phyloP scores from a whole-genome alignment of 2,113 vertebrate genomes.

The Rattus rattus region DNA sequence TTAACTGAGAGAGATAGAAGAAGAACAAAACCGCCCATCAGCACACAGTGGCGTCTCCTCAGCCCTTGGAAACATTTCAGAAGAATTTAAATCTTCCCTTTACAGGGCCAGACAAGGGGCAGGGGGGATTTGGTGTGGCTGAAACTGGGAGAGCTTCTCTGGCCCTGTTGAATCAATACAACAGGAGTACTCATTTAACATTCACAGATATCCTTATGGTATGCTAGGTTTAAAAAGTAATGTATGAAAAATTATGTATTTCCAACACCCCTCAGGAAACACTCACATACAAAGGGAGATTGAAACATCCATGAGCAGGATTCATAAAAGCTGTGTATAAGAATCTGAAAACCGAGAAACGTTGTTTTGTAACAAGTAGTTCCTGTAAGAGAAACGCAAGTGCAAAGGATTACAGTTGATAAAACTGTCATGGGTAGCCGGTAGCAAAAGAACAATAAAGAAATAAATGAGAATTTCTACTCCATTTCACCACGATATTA shows the following conservation, averaged over 20 bases:
- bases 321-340: not conserved
- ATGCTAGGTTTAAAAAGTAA: not conserved
- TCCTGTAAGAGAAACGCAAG: not conserved
- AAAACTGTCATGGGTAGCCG: not conserved
- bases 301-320: not conserved
- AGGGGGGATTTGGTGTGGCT: fast-evolving
- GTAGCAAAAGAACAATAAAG: not conserved
- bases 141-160: not conserved
- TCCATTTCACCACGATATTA: not conserved
- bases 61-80: not conserved
- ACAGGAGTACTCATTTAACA: fast-evolving
- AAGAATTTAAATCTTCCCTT: not conserved
- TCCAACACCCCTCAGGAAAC: not conserved
- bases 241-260: not conserved
- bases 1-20: slow-evolving; percentile 19
- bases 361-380: not conserved
- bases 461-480: not conserved
- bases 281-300: not conserved
- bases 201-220: not conserved
- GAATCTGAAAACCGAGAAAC: not conserved
- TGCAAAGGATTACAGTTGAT: not conserved
- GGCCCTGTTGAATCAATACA: not conserved
- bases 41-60: not conserved
- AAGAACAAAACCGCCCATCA: not conserved
- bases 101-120: not conserved